phyloP scores from a whole-genome alignment of 2,797 vertebrate species.

The Sebastes steindachneri region DNA sequence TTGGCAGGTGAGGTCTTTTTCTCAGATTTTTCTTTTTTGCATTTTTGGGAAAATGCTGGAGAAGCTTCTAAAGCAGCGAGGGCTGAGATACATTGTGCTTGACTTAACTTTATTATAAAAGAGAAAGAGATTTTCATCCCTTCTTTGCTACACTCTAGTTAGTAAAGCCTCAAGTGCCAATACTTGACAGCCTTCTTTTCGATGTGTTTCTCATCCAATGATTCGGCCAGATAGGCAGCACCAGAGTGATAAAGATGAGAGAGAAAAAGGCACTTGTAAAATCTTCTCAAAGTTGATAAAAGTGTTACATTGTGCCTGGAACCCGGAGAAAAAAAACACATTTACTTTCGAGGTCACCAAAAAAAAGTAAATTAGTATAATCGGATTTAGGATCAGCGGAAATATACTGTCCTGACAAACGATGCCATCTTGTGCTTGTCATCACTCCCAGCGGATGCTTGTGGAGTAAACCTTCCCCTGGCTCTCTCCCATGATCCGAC shows the following conservation, averaged over 20 bases:
- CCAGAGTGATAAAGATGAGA: background rate
- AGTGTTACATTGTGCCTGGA: slow-evolving; percentile 1
- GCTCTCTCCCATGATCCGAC: slow-evolving; percentile 51
- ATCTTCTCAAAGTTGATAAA: background rate
- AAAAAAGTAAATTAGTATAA: slow-evolving; percentile 16
- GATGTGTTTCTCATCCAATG: background rate
- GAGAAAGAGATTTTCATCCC: background rate
- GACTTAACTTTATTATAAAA: slow-evolving; percentile 8
- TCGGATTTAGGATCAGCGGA: slow-evolving; percentile 36
- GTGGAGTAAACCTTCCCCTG: slow-evolving; percentile 55
- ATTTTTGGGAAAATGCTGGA: background rate
- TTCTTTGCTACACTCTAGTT: background rate
- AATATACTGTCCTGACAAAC: slow-evolving; percentile 33
- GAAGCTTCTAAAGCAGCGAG: background rate
- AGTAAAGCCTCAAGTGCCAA: background rate
- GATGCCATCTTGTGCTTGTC: slow-evolving; percentile 42
- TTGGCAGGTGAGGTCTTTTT: slow-evolving; percentile 32
- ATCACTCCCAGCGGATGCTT: slow-evolving; percentile 48
- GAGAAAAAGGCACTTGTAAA: background rate
- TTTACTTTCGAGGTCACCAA: slow-evolving; percentile 30
- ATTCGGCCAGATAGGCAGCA: background rate
- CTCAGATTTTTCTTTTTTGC: background rate
- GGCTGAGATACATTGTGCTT: background rate
- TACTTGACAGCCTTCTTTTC: background rate
- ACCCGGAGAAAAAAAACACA: background rate